Base-by-base conservation (phyloP, 2,797 vertebrate species). In the Oreonectes daqikongensis region DNA sequence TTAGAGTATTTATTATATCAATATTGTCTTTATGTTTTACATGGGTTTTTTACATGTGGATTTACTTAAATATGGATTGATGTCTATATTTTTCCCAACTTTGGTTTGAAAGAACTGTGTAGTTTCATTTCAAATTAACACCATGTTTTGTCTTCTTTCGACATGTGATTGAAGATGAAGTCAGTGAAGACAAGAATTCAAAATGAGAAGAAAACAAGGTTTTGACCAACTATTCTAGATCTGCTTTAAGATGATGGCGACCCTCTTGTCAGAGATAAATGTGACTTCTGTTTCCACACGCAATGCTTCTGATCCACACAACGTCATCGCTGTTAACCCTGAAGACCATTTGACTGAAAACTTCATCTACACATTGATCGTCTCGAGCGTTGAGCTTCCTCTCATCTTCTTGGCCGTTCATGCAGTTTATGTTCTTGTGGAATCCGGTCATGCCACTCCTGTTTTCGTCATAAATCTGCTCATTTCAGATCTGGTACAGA, bases 381-480 rank as follows among this genome's bases (percentile, higher is more conserved):
- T 59, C 5, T 8, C 35, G 18, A 2, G 17, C 9, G 12, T 14
- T 30, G 38, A 71, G 26, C 11, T 59, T 10, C 38, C 53, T 3
- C 1, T 44, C 17, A 59, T 71, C 52, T 44, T 17, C 14, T 44
- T 59, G 4, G 11, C 38, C 30, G 42, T 71, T 17, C 5, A 15
- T 44, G 53, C 24, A 9, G 24, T 60, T 46, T 70, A 14, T 28
- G 40, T 5, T 59, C 69, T 59, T 9, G 24, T 40, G 4, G 42
- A 70, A 59, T 28, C 53, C 2, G 40, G 26, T 12, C 53, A 30
- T 15, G 17, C 9, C n/a, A 0, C 40, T 6, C 2, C 38, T 1
- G 3, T 44, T n/a, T 46, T 71, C 9, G 18, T 71, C 24, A 9
- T 71, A 10, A 59, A 71, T 59, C 53, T 46, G 20, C 50, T 22